Base-by-base conservation (phyloP, 2,113 vertebrate genomes). In the Indri indri region DNA sequence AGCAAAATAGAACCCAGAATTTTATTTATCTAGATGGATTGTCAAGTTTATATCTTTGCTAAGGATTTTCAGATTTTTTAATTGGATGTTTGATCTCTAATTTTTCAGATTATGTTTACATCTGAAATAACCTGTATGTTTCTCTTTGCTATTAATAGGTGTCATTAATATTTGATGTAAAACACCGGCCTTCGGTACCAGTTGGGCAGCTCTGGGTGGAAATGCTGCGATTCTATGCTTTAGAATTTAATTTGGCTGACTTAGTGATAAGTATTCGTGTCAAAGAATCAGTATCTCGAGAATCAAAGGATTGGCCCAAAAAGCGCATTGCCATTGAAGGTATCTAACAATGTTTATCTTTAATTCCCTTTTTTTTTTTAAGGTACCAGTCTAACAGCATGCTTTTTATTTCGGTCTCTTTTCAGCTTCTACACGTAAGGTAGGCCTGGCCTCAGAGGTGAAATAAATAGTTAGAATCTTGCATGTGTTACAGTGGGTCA, bases 281-380 rank as follows among this genome's bases (percentile, higher is more conserved):
- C 84, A 99, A 98, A 93, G 98, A 98, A 86, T 95, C 98, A 37
- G 97, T 99, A 85, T 99, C 99, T 89, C 98, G 99, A 50, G 99
- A 99, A 97, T 99, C 98, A 40, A 99, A 99, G 98, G 99, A 99
- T 97, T 99, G 99, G 99, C 99, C 99, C 66, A 99, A 99, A 98
- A 99, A 99, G 82, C 99, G 99, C 94, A 99, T 99, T 84, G 99
- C 99, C 94, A 98, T 99, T 87, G 99, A 99, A 98, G 99, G 99
- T 99, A 98, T 97, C 66, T 86, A 73, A 42, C 54, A 86, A 81
- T 90, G 42, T 91, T 88, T 95, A 80, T 87, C 59, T 92, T 92
- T 63, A 68, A 76, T 63, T 66, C 61, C 25, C 18, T 5, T 52
- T 80, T 52, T 85, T n/a, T 86, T 93, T 83, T 70, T 14, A 92